phyloP scores from a whole-genome alignment of 1,140 invertebrate genomes.

The Ladona fulva region DNA sequence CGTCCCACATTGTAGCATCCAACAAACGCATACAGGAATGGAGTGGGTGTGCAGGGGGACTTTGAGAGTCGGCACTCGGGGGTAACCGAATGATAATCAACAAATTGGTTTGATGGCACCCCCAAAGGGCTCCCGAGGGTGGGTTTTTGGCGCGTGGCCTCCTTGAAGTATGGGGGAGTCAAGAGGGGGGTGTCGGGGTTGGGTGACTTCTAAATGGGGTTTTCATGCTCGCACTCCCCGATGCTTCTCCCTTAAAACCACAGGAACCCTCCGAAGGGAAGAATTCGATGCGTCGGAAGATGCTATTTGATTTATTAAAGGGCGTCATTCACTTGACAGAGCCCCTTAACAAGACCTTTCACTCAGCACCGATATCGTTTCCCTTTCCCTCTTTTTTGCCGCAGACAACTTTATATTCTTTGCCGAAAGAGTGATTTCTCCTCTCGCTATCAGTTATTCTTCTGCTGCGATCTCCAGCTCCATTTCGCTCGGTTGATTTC shows the following conservation, averaged over 20 bases:
- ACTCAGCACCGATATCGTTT: not conserved
- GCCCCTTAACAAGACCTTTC: not conserved
- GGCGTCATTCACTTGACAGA: not conserved
- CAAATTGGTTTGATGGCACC: not conserved
- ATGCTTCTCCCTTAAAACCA: not conserved
- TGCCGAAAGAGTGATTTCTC: not conserved
- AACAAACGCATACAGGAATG: not conserved
- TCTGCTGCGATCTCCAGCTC: no score
- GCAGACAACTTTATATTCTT: not conserved
- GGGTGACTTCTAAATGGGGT: not conserved
- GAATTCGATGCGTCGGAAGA: not conserved
- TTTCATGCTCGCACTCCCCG: not conserved
- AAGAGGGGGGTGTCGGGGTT: not conserved
- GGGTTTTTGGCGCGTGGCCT: not conserved
- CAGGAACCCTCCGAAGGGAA: not conserved
- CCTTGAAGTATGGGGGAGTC: not conserved
- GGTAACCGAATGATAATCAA: conserved; percentile 9
- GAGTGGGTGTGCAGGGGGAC: not conserved
- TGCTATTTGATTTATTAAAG: conserved; percentile 3
- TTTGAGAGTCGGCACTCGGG: not conserved
- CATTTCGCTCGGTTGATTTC: no score
- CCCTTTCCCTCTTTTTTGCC: not conserved
- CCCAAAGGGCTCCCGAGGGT: not conserved
- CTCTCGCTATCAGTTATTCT: no score
- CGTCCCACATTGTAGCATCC: not conserved